Evolutionary conservation across 2,113 vertebrate genomes (phyloP).

Genomic region (Neogale vison): DNA sequence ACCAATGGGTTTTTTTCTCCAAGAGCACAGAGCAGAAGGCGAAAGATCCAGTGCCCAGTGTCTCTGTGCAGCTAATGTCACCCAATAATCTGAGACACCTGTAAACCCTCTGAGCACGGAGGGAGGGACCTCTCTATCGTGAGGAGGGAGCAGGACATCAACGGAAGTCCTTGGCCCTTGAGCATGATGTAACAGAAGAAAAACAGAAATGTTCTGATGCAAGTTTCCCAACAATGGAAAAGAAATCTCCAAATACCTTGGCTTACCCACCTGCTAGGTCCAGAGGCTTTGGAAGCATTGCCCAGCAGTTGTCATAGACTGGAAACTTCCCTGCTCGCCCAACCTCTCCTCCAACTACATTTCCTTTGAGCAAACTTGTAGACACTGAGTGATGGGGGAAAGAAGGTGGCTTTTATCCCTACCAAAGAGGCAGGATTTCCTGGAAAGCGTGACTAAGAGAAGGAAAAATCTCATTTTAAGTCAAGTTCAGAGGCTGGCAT

Average conservation of each 20-base stretch:
- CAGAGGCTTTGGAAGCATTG: not conserved
- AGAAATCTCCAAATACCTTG: not conserved
- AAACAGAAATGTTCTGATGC: not conserved
- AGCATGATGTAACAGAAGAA: not conserved
- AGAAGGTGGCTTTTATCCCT: not conserved
- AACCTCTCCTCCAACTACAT: fast-evolving
- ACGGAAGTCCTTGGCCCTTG: not conserved
- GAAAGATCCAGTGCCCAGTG: not conserved
- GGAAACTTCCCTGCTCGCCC: not conserved
- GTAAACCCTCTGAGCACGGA: not conserved
- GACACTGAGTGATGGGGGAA: not conserved
- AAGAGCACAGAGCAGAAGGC: not conserved
- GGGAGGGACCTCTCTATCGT: not conserved
- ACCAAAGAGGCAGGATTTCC: not conserved
- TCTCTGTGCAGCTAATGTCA: fast-evolving
- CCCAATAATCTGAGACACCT: not conserved
- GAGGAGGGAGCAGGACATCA: not conserved
- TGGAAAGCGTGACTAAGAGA: not conserved
- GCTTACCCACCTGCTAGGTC: not conserved
- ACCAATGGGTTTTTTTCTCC: not conserved
- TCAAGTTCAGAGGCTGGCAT: constrained; percentile 18
- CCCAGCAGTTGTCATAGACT: fast-evolving
- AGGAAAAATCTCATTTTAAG: constrained; percentile 15
- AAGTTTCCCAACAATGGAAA: not conserved
- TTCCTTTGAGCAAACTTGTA: not conserved